Evolutionary conservation across 2,888 invertebrate species (phyloP).

Genomic region (Drosophila helvetica): DNA sequence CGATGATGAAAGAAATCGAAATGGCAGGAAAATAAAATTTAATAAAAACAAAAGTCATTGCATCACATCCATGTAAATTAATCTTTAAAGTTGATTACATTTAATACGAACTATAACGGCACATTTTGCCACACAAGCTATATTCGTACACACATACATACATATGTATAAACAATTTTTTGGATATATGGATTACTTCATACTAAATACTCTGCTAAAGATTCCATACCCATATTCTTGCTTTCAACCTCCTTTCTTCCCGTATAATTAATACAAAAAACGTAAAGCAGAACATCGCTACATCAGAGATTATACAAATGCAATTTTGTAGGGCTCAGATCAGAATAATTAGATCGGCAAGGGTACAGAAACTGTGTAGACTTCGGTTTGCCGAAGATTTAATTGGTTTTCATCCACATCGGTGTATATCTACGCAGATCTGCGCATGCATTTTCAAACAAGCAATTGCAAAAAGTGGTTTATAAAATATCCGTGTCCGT

Average conservation of each 20-base stretch:
- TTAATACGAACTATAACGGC: constrained; percentile 52
- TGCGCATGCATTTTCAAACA: not conserved
- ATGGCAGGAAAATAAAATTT: constrained; percentile 4
- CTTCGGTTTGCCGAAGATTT: constrained; percentile 33
- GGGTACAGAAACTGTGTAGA: constrained; percentile 23
- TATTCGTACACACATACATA: not conserved
- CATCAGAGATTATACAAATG: constrained; percentile 24
- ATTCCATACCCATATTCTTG: constrained; percentile 20
- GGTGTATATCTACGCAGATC: constrained; percentile 24
- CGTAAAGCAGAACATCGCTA: too few species aligned
- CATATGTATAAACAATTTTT: constrained; percentile 31
- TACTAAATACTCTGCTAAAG: constrained; percentile 60
- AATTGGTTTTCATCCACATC: constrained; percentile 7
- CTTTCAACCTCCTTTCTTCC: not conserved
- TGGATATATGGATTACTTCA: constrained; percentile 59
- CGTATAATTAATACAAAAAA: too few species aligned
- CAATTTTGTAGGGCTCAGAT: constrained; percentile 29
- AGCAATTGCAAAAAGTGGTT: constrained; percentile 26
- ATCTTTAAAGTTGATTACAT: constrained; percentile 52
- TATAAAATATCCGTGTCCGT: constrained; percentile 38
- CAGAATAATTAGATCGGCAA: constrained; percentile 13
- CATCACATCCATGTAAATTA: constrained; percentile 34
- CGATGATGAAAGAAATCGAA: not conserved
- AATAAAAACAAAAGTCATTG: constrained; percentile 26
- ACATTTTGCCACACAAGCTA: constrained; percentile 14